These are phyloP conservation scores for Tenualosa ilisha DNA, from an alignment of 2,797 vertebrate genomes.

Conservation along the genomic window DNA sequence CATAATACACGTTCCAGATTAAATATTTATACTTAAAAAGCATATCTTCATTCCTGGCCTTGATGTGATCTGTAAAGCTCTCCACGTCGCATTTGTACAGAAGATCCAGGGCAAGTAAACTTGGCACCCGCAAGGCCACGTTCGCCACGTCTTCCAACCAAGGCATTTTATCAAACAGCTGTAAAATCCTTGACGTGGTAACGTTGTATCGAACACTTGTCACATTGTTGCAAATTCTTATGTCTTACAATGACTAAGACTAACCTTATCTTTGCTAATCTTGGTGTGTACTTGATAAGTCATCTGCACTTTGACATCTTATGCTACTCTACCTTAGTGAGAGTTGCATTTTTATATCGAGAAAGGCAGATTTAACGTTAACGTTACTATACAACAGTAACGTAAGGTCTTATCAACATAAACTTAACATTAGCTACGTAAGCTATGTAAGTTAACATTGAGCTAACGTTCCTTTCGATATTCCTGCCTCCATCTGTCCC, in stretches of 20 bases:
- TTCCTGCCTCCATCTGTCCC: neutral
- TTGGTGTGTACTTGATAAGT: neutral
- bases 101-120: slow-evolving; percentile 80
- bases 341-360: neutral
- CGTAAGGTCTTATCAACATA: neutral
- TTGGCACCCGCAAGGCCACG: slow-evolving; percentile 81
- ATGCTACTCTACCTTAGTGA: slow-evolving; percentile 29
- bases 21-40: slow-evolving; percentile 79
- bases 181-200: slow-evolving; percentile 8
- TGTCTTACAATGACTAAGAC: slow-evolving; percentile 26
- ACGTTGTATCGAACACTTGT: neutral
- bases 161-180: slow-evolving; percentile 65
- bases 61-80: slow-evolving; percentile 75
- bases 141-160: slow-evolving; percentile 81
- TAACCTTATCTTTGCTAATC: slow-evolving; percentile 28
- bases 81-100: slow-evolving; percentile 84
- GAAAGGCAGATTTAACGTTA: neutral
- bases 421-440: too few relatives aligned
- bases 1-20: slow-evolving; percentile 79
- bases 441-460: neutral
- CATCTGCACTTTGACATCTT: slow-evolving; percentile 26
- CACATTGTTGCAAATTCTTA: slow-evolving; percentile 26
- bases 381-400: neutral
- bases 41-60: slow-evolving; percentile 75
- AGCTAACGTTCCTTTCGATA: slow-evolving; percentile 8